Evolutionary conservation across 2,888 invertebrate species (phyloP).

Genomic region (Drosophila tanythrix): DNA sequence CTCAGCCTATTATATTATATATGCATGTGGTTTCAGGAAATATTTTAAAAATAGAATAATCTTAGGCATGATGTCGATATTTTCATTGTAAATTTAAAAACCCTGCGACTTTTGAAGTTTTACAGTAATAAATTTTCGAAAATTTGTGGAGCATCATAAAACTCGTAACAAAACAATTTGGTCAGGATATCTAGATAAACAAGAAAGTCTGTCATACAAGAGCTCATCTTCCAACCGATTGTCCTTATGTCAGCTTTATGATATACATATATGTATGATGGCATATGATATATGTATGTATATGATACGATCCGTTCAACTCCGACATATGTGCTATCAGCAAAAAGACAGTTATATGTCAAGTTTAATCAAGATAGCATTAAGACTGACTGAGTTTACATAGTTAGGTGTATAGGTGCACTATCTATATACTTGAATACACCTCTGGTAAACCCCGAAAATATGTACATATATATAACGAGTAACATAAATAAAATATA

Average conservation of each 20-base stretch:
- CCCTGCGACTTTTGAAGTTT: neutral
- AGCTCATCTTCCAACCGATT: neutral
- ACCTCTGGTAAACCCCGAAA: no score
- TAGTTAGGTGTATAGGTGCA: neutral
- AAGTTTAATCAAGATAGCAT: neutral
- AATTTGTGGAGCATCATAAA: neutral
- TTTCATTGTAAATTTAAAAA: neutral
- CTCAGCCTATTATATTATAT: constrained; percentile 36
- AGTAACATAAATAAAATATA: no score
- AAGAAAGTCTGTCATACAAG: neutral
- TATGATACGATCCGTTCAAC: neutral
- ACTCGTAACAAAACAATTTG: neutral
- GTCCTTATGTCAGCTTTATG: neutral
- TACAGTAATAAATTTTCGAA: neutral
- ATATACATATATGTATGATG: neutral
- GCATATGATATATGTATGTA: no score
- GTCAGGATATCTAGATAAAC: neutral
- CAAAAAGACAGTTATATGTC: neutral
- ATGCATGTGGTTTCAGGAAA: neutral
- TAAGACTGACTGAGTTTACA: neutral
- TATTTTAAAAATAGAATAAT: neutral
- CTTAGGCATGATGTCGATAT: neutral
- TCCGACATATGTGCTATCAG: neutral
- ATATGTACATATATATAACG: neutral
- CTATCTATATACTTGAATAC: no score